phyloP scores from a whole-genome alignment of 2,888 invertebrate species.

The Phyllotreta cruciferae region DNA sequence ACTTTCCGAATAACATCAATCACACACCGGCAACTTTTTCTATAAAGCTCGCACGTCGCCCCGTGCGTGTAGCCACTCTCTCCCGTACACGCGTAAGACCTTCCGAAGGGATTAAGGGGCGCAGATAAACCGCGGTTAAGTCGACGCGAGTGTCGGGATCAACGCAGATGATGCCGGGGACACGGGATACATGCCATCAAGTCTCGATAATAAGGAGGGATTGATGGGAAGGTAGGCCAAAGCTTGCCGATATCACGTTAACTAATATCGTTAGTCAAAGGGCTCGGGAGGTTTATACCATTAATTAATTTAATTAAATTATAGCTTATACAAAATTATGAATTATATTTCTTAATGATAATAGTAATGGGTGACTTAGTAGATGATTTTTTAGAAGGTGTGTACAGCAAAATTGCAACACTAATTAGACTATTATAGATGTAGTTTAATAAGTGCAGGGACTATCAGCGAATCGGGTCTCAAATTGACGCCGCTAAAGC shows the following conservation, averaged over 20 bases:
- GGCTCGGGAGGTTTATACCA: not conserved
- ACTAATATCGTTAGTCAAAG: not conserved
- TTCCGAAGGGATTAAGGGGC: constrained; percentile 29
- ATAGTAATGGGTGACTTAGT: not conserved
- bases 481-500: constrained; percentile 21
- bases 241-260: constrained; percentile 22
- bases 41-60: constrained; percentile 26
- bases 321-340: not conserved
- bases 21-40: constrained; percentile 28
- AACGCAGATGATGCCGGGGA: constrained; percentile 34
- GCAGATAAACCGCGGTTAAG: constrained; percentile 40
- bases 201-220: constrained; percentile 36
- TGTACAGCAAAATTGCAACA: no score
- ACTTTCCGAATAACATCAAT: constrained; percentile 24
- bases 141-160: constrained; percentile 42
- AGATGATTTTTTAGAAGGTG: no score
- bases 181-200: constrained; percentile 27
- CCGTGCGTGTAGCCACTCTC: constrained; percentile 10
- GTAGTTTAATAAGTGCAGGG: not conserved
- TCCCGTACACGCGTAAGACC: constrained; percentile 18
- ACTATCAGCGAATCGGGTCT: constrained; percentile 12
- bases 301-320: constrained; percentile 1
- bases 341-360: not conserved
- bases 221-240: constrained; percentile 36
- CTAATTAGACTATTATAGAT: not conserved